phyloP scores from a whole-genome alignment of 2,797 vertebrate genomes.

The Mus caroli region DNA sequence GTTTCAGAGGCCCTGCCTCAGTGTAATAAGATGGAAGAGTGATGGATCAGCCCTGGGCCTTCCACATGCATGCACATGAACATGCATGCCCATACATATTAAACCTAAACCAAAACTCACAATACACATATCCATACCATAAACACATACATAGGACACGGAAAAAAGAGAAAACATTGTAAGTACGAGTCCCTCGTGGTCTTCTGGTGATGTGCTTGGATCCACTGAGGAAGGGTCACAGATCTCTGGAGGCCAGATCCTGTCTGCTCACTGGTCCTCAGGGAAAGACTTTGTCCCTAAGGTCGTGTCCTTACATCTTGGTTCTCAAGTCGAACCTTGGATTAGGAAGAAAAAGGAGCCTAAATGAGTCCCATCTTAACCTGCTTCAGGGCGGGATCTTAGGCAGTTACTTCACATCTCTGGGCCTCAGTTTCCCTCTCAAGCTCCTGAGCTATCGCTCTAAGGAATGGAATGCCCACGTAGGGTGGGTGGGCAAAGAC shows the following conservation, averaged over 20 bases:
- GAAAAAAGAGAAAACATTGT: not conserved
- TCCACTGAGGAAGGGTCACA: not conserved
- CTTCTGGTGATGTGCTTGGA: not conserved
- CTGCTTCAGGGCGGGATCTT: not conserved
- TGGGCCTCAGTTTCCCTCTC: not conserved
- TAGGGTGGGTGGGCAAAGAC: not conserved
- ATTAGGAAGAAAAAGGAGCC: not conserved
- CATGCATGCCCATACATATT: not conserved
- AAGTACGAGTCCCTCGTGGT: not conserved
- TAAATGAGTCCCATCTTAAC: not conserved
- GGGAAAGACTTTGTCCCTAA: conserved; percentile 2
- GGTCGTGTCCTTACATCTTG: not conserved
- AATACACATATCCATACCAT: not conserved
- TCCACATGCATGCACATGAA: not conserved
- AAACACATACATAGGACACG: not conserved
- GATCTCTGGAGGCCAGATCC: no score
- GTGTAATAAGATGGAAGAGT: not conserved
- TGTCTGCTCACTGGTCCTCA: not conserved
- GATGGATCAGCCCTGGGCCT: not conserved
- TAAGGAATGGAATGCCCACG: not conserved
- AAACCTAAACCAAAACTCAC: not conserved
- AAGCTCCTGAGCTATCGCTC: not conserved
- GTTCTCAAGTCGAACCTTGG: not conserved
- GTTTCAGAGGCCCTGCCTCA: not conserved
- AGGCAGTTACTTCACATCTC: not conserved